phyloP scores from a whole-genome alignment of 2,888 invertebrate species.

The Aphodius sticticus region DNA sequence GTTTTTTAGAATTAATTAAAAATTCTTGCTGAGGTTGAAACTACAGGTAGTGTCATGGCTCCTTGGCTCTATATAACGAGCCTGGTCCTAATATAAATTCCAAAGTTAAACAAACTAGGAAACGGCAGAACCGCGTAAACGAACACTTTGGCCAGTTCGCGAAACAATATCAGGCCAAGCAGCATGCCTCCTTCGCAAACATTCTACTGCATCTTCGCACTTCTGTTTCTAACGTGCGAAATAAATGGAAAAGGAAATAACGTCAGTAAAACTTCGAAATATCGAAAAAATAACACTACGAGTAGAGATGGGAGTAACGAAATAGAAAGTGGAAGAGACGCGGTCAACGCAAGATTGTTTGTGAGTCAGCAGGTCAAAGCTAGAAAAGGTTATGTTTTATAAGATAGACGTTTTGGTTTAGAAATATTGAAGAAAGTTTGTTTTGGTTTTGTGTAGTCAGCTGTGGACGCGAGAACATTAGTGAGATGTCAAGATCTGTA shows the following conservation, averaged over 20 bases:
- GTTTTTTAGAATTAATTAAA: too few species aligned
- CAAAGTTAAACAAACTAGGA: not conserved
- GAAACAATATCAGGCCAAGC: not conserved
- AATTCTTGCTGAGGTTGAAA: too few species aligned
- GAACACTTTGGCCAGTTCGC: not conserved
- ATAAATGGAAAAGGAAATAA: not conserved
- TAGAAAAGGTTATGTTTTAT: constrained; percentile 25
- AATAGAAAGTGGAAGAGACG: not conserved
- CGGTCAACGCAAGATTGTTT: constrained; percentile 7
- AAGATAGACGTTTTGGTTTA: constrained; percentile 11
- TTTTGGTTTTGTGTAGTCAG: constrained; percentile 28
- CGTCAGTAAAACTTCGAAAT: not conserved
- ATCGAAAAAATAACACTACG: not conserved
- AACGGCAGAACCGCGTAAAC: not conserved
- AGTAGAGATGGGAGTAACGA: not conserved
- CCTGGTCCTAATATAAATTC: not conserved
- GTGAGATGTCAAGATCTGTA: constrained; percentile 40
- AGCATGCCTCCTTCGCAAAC: not conserved
- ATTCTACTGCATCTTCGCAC: not conserved
- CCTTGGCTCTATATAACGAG: too few species aligned
- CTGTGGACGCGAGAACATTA: constrained; percentile 31
- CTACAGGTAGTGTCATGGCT: too few species aligned
- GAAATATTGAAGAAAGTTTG: not conserved
- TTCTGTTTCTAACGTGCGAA: not conserved
- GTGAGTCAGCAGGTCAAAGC: constrained; percentile 32